Evolutionary conservation across 2,888 invertebrate species (phyloP), one percentile per base, ranked within the genome.

Genomic region (Apamea monoglypha): DNA sequence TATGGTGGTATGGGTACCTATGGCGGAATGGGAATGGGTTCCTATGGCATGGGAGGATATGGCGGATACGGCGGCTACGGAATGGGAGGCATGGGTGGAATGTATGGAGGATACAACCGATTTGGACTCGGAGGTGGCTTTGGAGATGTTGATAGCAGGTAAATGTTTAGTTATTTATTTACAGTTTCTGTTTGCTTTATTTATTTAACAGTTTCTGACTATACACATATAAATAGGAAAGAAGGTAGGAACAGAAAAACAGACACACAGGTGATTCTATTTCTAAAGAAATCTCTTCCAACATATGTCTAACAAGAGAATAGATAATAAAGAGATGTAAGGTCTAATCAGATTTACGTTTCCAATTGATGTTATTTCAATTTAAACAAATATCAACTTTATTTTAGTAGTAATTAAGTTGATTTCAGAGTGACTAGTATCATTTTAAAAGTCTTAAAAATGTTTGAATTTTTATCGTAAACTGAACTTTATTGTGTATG

Each of bases 141-240:
- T 92, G 97, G 97, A 83, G 97, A 98, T 91, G 96, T 97, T 81
- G 98, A 98, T 94, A 97, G 97, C 94, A 97, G 98, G 97, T 98
- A 92, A 87, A 89, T 86, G 40, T 56, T 64, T 59, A 70, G 61
- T 74, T 2, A 59, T 59, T 50, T 67, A 18, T 61, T 79, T 66
- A 14, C 44, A 14, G 36, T 56, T 50, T 25, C 50, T 1, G 2
- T 61, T 56, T 59, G 8, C 61, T 56, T 36, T 36, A 50, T n/a
- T 70, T 44, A 21, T 44, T 40, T n/a, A 67, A 40, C 66, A 2
- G n/a, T n/a, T 40, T 67, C 18, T n/a, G n/a, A n/a, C n/a, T 44
- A 18, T 5, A 29, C 21, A 68, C 14, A 40, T 4, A 1, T 21
- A 44, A 47, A 47, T 47, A 68, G 68, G 21, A 12, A 21, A 29